Evolutionary conservation across 53 echinoderm and acorn worm genomes (phyloP).

Genomic region (Arbacia lixula): DNA sequence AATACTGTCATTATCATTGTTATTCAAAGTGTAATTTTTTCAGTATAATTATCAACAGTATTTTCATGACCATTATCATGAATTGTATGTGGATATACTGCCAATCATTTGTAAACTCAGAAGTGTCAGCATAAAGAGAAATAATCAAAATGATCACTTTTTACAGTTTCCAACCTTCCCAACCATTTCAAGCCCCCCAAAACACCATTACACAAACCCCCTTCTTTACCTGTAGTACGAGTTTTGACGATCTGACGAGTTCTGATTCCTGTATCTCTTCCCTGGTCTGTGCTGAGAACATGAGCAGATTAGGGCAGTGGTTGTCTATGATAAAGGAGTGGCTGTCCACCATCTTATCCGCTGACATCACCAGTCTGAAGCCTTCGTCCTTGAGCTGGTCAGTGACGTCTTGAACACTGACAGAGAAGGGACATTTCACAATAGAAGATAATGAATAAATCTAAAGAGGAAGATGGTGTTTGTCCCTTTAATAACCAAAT

Average conservation of each 20-base stretch:
- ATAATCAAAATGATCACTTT: no score
- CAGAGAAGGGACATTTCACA: neutral
- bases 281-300: constrained; percentile 75
- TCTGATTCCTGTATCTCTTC: constrained; percentile 74
- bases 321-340: constrained; percentile 72
- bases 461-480: neutral
- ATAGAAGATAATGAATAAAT: neutral
- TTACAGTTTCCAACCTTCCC: no score
- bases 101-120: no score
- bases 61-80: no score
- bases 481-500: no score
- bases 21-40: no score
- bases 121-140: no score
- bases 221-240: constrained; percentile 88
- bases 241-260: constrained; percentile 68
- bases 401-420: constrained; percentile 77
- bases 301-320: constrained; percentile 85
- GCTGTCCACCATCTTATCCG: constrained; percentile 64
- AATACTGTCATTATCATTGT: no score
- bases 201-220: no score
- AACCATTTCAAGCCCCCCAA: no score
- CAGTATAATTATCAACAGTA: no score
- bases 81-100: no score
- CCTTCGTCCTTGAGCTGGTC: constrained; percentile 80
- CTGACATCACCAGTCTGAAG: constrained; percentile 57